phyloP scores from a whole-genome alignment of 2,888 invertebrate genomes.

The Oscheius sp. region DNA sequence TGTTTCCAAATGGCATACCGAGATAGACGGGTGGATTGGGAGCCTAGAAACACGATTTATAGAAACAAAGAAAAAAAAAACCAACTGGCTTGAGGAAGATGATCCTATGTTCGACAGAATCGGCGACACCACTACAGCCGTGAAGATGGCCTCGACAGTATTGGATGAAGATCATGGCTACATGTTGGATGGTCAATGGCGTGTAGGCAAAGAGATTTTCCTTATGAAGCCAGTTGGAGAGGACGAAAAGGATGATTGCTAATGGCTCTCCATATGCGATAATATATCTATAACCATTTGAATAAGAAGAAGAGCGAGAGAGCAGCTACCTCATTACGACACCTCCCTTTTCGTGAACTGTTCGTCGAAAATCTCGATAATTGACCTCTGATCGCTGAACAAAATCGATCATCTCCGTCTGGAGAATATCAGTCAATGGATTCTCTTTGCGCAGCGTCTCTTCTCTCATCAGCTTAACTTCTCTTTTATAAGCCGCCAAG shows the following conservation, averaged over 20 bases:
- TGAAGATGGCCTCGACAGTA: slow-evolving; percentile 33
- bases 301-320: no score
- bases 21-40: background rate
- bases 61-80: background rate
- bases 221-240: slow-evolving; percentile 48
- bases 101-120: background rate
- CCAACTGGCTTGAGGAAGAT: slow-evolving; percentile 11
- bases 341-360: background rate
- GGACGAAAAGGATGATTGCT: slow-evolving; percentile 34
- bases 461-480: slow-evolving; percentile 28
- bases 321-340: background rate
- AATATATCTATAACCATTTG: slow-evolving; percentile 33
- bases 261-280: slow-evolving; percentile 38
- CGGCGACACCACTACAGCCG: slow-evolving; percentile 26
- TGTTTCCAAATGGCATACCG: background rate
- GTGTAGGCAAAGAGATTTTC: slow-evolving; percentile 33
- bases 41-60: background rate
- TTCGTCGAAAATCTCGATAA: background rate
- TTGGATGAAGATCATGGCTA: slow-evolving; percentile 42
- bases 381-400: slow-evolving; percentile 6
- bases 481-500: slow-evolving; percentile 42
- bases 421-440: slow-evolving; percentile 33
- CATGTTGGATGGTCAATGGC: slow-evolving; percentile 35
- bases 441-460: slow-evolving; percentile 11
- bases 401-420: slow-evolving; percentile 32